Base-by-base conservation (phyloP, 2,888 invertebrate genomes). In the Neoitamus cyanurus region DNA sequence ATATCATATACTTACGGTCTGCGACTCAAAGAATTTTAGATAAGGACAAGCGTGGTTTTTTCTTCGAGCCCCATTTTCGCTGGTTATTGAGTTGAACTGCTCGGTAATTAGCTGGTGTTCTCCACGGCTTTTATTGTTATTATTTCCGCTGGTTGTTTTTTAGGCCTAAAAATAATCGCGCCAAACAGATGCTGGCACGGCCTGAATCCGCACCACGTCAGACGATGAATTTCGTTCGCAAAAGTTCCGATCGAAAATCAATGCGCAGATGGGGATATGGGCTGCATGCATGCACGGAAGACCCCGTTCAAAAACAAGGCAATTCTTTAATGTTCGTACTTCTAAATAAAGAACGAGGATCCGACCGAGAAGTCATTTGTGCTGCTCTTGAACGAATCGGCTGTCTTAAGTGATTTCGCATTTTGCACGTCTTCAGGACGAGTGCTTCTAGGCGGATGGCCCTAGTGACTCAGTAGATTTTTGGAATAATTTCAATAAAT, bases 211-310 rank as follows among this genome's bases (percentile, higher is more conserved):
- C n/a, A 5, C 25, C 7, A 37, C 75, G 75, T 75, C 75, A 25
- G 42, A 42, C 46, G 37, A 42, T 42, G 42, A 25, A 42, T 75
- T 75, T 75, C 13, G 75, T 42, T 37, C 42, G 75, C 75, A 2
- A 75, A 75, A 75, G 34, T 75, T 75, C 42, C 28, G 75, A 75
- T 75, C 75, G 75, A 75, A 75, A 75, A 75, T 75, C 75, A 42
- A 75, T 75, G 75, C 25, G 13, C 42, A 42, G 42, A 42, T 75
- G 75, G 42, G 42, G 25, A 13, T 15, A 73, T 73, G 37, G 73
- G 37, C 13, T 15, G 20, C 6, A n/a, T 20, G 70, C n/a, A 70
- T 9, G 25, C 9, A 58, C 58, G 15, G 25, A 58, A 9, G 48
- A 48, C n/a, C 58, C 9, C 9, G 9, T 2, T 25, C 3, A 58